Evolutionary conservation across 92 coral and sea anemone genomes (phyloP).

Genomic region (Epizoanthus illoricatus): DNA sequence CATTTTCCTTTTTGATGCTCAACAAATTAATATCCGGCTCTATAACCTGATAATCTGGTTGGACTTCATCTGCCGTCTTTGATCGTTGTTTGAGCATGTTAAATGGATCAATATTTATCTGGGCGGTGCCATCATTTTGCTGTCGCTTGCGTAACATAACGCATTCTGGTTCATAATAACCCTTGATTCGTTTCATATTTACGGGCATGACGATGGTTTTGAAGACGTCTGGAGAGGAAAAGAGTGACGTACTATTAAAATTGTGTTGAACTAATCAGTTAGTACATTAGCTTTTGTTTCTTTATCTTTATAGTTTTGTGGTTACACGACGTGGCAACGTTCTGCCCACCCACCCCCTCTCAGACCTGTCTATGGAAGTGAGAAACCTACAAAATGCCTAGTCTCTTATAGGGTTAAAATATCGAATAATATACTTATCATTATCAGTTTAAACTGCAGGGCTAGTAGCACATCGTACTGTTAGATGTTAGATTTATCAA

Average conservation of each 20-base stretch:
- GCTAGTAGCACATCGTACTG: too few species aligned
- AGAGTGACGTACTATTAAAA: not conserved
- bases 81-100: not conserved
- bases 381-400: too few species aligned
- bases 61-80: not conserved
- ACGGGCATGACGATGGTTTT: slow-evolving; percentile 33
- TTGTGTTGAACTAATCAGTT: not conserved
- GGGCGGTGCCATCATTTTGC: not conserved
- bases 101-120: not conserved
- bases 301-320: too few species aligned
- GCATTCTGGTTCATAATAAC: slow-evolving; percentile 36
- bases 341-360: too few species aligned
- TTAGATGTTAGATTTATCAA: not conserved
- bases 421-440: too few species aligned
- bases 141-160: slow-evolving; percentile 4
- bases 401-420: too few species aligned
- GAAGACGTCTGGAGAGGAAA: slow-evolving; percentile 9
- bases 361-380: too few species aligned
- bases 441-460: too few species aligned
- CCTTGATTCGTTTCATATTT: slow-evolving; percentile 5
- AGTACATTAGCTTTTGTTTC: too few species aligned
- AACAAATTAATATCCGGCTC: not conserved
- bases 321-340: too few species aligned
- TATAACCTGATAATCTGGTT: slow-evolving; percentile 11
- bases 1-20: not conserved